Base-by-base conservation (phyloP, 1,140 invertebrate genomes). In the Elymnias hypermnestra region DNA sequence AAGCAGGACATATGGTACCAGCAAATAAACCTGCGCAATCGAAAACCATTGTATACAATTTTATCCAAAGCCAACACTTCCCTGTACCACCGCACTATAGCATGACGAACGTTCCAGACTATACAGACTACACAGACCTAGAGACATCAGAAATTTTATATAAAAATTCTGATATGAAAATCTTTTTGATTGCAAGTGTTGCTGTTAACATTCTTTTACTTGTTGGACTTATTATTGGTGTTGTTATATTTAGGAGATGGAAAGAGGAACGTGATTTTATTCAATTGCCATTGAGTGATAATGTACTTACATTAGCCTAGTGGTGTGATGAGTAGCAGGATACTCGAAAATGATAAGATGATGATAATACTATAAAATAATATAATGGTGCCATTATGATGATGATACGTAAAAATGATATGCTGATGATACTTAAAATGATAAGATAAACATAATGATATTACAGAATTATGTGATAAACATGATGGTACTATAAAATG, bases 1-100 rank as follows among this genome's bases (percentile, higher is more conserved):
- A 92, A 67, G 93, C 93, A 8, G 94, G 95, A 0, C 94, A 96
- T 54, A 91, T 95, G 84, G 90, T 93, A n/a, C 93, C 94, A 0
- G 78, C 87, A 6, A 94, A 96, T 86, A 93, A 95, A 68, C 94
- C 94, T 0, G 88, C 88, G 29, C 90, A 91, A 87, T 88, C 90
- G 0, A 87, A 89, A 9, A 89, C 92, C 63, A 84, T 97, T 46
- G 91, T 97, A 46, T 87, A 88, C 17, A 86, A 90, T 71, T 94
- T 97, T 49, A 92, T 94, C 14, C 18, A 41, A 2, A 48, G 44
- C 3, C 5, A 26, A 2, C 42, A 48, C 3, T 3, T 71, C n/a
- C 50, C 46, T 0, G 5, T 38, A 3, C 60, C 67, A 2, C 28
- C 50, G 3, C 13, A 54, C 10, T 65, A 58, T 43, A 26, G 45